phyloP scores from a whole-genome alignment of 2,888 invertebrate genomes.

The Adineta ricciae region DNA sequence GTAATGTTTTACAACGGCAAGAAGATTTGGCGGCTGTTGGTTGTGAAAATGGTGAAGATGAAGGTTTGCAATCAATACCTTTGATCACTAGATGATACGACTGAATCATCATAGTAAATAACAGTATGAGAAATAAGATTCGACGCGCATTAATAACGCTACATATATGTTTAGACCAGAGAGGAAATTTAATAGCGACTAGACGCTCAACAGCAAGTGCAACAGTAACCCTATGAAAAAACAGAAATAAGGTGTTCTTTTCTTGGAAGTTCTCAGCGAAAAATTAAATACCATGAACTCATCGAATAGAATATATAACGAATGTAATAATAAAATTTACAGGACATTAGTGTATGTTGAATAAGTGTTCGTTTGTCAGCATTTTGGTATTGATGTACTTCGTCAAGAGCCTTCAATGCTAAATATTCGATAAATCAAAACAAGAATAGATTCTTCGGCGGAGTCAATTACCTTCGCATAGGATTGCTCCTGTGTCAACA shows the following conservation, averaged over 20 bases:
- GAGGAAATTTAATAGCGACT: constrained; percentile 3
- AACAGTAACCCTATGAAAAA: neutral
- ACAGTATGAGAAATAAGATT: neutral
- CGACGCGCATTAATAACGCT: constrained; percentile 8
- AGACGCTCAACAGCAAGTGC: constrained; percentile 2
- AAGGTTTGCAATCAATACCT: neutral
- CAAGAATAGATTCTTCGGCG: too few relatives aligned
- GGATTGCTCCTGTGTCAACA: constrained; percentile 1
- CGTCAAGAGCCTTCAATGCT: neutral
- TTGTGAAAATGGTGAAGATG: neutral
- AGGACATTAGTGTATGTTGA: neutral
- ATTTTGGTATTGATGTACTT: neutral
- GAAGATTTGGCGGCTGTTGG: neutral
- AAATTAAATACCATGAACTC: neutral
- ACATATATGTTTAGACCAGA: constrained; percentile 18
- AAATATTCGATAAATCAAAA: too few relatives aligned
- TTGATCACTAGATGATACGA: neutral
- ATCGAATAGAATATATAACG: constrained; percentile 17
- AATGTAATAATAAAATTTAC: constrained; percentile 21
- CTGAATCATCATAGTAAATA: constrained; percentile 5
- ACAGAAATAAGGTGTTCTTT: too few relatives aligned
- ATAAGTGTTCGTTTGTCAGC: neutral
- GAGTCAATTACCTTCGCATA: constrained; percentile 16
- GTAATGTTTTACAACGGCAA: constrained; percentile 20
- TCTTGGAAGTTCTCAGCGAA: too few relatives aligned